Conservation (phyloP, 2,797 vertebrate genomes). For the Prionace glauca region DNA sequence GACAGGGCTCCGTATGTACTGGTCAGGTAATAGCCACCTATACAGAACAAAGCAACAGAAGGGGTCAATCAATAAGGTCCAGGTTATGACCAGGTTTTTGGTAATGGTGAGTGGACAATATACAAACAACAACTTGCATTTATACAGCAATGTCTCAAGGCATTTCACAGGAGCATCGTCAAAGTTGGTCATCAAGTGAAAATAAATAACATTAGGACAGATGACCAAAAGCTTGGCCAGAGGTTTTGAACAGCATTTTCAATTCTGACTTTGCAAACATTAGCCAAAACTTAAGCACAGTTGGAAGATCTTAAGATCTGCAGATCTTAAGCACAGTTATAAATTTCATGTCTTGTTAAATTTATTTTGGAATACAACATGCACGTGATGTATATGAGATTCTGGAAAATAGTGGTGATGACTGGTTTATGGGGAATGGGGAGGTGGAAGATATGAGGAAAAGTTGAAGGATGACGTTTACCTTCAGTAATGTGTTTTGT, state of each 20-base stretch:
- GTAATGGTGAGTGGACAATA: background rate
- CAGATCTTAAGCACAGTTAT: background rate
- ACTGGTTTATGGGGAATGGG: background rate
- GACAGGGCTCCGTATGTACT: conserved; percentile 91
- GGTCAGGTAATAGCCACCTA: conserved; percentile 95
- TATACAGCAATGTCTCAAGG: background rate
- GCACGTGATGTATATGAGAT: background rate
- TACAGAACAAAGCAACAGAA: conserved; percentile 37
- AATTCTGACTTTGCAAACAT: background rate
- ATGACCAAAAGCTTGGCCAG: background rate
- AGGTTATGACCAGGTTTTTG: no score
- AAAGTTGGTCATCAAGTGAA: background rate
- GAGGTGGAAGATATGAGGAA: background rate
- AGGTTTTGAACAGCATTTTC: no score
- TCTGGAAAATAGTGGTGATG: background rate
- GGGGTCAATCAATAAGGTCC: background rate
- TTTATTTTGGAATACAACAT: background rate
- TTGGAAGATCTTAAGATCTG: no score
- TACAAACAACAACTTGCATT: background rate
- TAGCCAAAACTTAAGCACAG: background rate
- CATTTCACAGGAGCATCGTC: background rate
- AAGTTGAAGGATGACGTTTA: background rate
- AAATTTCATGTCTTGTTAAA: background rate
- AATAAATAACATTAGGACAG: background rate
- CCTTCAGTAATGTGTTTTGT: background rate